These are phyloP conservation scores for Pogoniulus pusillus DNA, from an alignment of 2,797 vertebrate species.

Conservation along the genomic window DNA sequence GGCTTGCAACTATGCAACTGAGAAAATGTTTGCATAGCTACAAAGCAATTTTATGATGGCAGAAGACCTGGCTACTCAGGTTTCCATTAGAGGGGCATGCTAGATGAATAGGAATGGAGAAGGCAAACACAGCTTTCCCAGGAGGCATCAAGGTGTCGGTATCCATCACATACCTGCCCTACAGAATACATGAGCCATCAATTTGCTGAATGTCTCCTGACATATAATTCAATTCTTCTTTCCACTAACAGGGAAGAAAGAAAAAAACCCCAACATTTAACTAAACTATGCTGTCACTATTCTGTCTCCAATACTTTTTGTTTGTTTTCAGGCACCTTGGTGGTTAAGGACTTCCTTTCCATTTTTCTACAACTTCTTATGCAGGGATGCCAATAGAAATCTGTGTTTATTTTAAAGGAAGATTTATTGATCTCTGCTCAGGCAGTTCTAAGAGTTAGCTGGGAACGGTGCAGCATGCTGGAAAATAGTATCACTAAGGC, in stretches of 20 bases:
- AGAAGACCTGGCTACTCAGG: neutral
- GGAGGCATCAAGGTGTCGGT: neutral
- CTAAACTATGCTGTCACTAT: neutral
- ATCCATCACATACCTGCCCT: neutral
- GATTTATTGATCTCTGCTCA: neutral
- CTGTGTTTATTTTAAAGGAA: neutral
- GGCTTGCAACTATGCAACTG: neutral
- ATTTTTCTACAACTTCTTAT: neutral
- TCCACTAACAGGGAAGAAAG: neutral
- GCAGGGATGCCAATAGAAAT: conserved; percentile 17
- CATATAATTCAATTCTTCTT: neutral
- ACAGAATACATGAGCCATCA: neutral
- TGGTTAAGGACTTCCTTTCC: neutral
- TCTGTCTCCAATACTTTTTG: neutral
- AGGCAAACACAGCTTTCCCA: neutral
- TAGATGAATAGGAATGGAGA: neutral
- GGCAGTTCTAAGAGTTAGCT: neutral
- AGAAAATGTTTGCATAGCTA: neutral
- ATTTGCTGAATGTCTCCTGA: neutral
- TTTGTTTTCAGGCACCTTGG: neutral
- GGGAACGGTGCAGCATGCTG: neutral
- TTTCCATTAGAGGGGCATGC: neutral
- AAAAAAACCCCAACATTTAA: fast-evolving
- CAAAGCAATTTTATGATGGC: neutral
- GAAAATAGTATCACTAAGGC: neutral